Evolutionary conservation across 2,888 invertebrate species (phyloP).

Genomic region (Lasioglossum figueresi): DNA sequence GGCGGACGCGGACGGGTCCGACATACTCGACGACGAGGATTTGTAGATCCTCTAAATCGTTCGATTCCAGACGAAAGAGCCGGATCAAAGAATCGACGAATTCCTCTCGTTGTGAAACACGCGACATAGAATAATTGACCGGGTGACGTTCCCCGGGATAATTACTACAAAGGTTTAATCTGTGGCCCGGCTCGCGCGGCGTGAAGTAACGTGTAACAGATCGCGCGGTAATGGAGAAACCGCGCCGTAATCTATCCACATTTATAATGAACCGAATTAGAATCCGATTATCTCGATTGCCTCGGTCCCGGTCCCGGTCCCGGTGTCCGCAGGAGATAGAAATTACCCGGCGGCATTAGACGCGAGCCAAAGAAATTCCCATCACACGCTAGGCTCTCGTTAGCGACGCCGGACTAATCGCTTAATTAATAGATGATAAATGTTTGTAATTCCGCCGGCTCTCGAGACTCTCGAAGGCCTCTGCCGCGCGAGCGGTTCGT

Average conservation of each 20-base stretch:
- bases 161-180: conserved; percentile 11
- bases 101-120: neutral
- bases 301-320: conserved; percentile 1
- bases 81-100: neutral
- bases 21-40: conserved; percentile 59
- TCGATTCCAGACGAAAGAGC: neutral
- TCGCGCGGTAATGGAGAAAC: conserved; percentile 40
- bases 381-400: conserved; percentile 63
- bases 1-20: conserved; percentile 46
- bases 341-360: conserved; percentile 59
- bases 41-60: conserved; percentile 50
- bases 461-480: conserved; percentile 31
- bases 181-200: conserved; percentile 4
- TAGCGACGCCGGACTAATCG: conserved; percentile 72
- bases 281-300: conserved; percentile 51
- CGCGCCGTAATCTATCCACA: conserved; percentile 33
- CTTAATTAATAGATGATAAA: conserved; percentile 76
- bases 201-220: conserved; percentile 30
- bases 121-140: neutral
- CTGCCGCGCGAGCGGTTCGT: conserved; percentile 58
- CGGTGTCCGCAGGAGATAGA: conserved; percentile 22
- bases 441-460: conserved; percentile 67
- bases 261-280: conserved; percentile 53
- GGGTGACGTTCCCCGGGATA: neutral
- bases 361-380: conserved; percentile 55